Evolutionary conservation across 2,797 vertebrate genomes (phyloP).

Genomic region (Leucoraja ocellata): DNA sequence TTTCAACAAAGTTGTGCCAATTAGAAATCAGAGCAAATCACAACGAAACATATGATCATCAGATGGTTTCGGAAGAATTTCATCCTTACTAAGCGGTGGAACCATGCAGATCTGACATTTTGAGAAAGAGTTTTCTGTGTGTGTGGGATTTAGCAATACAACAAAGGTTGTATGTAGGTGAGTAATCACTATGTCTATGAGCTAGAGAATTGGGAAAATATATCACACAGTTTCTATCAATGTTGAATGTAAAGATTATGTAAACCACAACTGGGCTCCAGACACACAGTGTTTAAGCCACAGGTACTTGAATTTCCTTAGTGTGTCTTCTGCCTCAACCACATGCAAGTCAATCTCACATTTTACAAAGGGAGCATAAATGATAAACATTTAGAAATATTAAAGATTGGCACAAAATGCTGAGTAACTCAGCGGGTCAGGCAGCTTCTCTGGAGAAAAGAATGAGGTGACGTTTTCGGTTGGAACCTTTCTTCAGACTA

Average conservation of each 20-base stretch:
- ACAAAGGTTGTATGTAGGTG: not conserved
- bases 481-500: too few relatives aligned
- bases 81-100: not conserved
- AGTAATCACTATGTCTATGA: not conserved
- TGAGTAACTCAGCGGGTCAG: too few relatives aligned
- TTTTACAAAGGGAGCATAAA: not conserved
- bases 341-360: not conserved
- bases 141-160: too few relatives aligned
- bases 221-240: not conserved
- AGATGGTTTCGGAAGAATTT: not conserved
- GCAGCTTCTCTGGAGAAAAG: too few relatives aligned
- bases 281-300: not conserved
- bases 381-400: not conserved
- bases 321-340: too few relatives aligned
- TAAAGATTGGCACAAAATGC: not conserved
- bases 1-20: not conserved
- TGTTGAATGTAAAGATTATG: not conserved
- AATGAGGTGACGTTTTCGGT: too few relatives aligned
- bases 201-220: not conserved
- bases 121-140: too few relatives aligned
- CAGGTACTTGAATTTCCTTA: too few relatives aligned
- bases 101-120: not conserved
- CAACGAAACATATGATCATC: not conserved
- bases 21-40: constrained; percentile 4
- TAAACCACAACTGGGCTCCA: not conserved